Evolutionary conservation across 2,113 vertebrate species (phyloP).

Genomic region (Dromaius novaehollandiae): DNA sequence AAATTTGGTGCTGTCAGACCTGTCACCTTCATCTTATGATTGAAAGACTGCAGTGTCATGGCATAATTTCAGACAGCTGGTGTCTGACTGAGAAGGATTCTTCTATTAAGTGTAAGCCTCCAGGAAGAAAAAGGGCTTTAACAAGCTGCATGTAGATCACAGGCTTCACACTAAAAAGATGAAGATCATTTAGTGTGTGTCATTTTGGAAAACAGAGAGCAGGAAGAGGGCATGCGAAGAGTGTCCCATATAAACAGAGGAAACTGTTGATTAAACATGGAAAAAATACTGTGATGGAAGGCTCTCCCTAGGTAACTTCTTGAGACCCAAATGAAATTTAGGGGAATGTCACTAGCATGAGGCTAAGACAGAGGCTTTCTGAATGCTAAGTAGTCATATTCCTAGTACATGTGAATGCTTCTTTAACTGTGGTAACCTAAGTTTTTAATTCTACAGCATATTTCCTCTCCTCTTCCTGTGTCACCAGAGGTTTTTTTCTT

Average conservation of each 20-base stretch:
- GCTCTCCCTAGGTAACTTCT: background rate
- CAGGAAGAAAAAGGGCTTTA: background rate
- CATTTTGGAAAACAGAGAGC: background rate
- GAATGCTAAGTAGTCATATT: background rate
- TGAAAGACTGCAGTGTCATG: background rate
- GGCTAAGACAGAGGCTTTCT: background rate
- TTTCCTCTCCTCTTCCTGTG: background rate
- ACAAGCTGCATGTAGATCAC: background rate
- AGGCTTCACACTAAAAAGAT: background rate
- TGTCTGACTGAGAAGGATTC: slow-evolving; percentile 38
- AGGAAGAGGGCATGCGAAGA: background rate
- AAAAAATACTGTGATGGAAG: background rate
- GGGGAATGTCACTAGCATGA: background rate
- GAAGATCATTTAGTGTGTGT: background rate
- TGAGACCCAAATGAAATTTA: background rate
- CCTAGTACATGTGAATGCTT: too few relatives aligned
- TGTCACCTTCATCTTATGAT: slow-evolving; percentile 4
- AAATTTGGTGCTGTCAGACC: slow-evolving; percentile 8
- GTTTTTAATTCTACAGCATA: background rate
- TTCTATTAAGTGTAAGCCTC: slow-evolving; percentile 2
- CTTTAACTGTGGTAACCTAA: background rate
- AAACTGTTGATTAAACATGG: background rate
- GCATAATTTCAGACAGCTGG: slow-evolving; percentile 4
- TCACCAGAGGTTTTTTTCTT: background rate
- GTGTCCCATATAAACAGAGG: background rate